Evolutionary conservation across 2,888 invertebrate genomes (phyloP).

Genomic region (Erynnis tages): DNA sequence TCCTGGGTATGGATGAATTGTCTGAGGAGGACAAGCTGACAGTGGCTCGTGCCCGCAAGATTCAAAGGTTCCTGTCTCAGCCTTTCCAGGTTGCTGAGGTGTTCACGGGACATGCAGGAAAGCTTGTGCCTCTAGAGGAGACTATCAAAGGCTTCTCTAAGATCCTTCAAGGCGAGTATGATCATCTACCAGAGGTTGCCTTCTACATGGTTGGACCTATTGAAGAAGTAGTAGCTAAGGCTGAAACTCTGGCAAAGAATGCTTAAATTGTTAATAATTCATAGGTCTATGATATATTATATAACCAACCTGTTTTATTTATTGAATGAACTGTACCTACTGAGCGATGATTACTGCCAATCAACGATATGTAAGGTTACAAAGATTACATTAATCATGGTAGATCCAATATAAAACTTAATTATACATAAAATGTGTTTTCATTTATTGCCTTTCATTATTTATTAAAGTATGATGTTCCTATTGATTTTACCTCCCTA

Average conservation of each 20-base stretch:
- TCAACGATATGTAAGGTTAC: constrained; percentile 22
- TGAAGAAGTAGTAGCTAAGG: constrained; percentile 92
- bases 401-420: constrained; percentile 15
- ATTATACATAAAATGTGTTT: too few species aligned
- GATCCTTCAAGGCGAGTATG: constrained; percentile 91
- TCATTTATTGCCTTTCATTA: not conserved
- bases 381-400: not conserved
- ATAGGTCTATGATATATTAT: constrained; percentile 8
- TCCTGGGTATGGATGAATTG: constrained; percentile 92
- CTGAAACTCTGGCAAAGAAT: constrained; percentile 86
- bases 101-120: constrained; percentile 95
- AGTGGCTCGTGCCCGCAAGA: constrained; percentile 96
- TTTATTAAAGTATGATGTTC: too few species aligned
- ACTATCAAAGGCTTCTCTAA: constrained; percentile 94
- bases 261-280: constrained; percentile 76
- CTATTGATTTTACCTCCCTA: too few species aligned
- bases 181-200: constrained; percentile 95
- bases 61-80: constrained; percentile 96
- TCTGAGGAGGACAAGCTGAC: constrained; percentile 97
- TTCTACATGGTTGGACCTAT: constrained; percentile 98
- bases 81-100: constrained; percentile 97
- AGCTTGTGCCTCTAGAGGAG: constrained; percentile 92
- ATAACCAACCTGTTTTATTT: constrained; percentile 11
- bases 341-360: constrained; percentile 20
- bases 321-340: constrained; percentile 22